A percentile compares a stretch with the other conserved stretches of the same genome.
phyloP scores from a whole-genome alignment of 2,888 invertebrate species.

The Cremastobaeus sp. region DNA sequence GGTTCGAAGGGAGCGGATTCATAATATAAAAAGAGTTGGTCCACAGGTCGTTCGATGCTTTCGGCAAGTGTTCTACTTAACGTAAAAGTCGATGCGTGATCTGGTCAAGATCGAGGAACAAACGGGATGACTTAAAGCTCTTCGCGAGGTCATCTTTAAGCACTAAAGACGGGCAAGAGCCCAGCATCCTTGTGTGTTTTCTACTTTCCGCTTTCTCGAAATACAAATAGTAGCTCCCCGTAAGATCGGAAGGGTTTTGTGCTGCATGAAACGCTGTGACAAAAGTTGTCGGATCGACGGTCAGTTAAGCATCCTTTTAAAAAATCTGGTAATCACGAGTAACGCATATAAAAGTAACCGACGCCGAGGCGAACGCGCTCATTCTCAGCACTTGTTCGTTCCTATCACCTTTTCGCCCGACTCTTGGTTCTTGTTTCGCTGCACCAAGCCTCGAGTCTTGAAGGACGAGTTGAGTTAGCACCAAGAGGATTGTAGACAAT shows the following conservation, averaged over 20 bases:
- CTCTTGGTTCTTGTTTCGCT: constrained; percentile 1
- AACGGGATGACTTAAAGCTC: background rate
- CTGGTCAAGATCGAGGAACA: constrained; percentile 25
- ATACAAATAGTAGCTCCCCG: constrained; percentile 17
- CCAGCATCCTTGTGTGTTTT: background rate
- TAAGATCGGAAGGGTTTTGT: constrained; percentile 59
- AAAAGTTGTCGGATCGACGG: constrained; percentile 37
- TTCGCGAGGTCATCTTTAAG: constrained; percentile 46
- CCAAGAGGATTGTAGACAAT: constrained; percentile 51
- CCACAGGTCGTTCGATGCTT: constrained; percentile 52
- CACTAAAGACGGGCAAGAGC: constrained; percentile 56
- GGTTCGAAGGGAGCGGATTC: too few species aligned
- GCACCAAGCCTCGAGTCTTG: constrained; percentile 39
- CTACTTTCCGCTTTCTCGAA: background rate
- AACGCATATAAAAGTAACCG: constrained; percentile 68
- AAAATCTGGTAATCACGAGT: constrained; percentile 70
- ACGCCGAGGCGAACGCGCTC: constrained; percentile 16
- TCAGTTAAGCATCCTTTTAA: constrained; percentile 65
- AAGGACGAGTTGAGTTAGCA: constrained; percentile 60
- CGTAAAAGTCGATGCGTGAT: constrained; percentile 14
- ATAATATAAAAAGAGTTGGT: constrained; percentile 58
- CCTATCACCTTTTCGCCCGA: background rate
- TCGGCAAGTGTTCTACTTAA: constrained; percentile 43
- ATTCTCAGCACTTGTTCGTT: background rate
- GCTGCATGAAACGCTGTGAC: constrained; percentile 40